phyloP scores from a whole-genome alignment of 2,797 vertebrate species.

The Rhynchotus rufescens region DNA sequence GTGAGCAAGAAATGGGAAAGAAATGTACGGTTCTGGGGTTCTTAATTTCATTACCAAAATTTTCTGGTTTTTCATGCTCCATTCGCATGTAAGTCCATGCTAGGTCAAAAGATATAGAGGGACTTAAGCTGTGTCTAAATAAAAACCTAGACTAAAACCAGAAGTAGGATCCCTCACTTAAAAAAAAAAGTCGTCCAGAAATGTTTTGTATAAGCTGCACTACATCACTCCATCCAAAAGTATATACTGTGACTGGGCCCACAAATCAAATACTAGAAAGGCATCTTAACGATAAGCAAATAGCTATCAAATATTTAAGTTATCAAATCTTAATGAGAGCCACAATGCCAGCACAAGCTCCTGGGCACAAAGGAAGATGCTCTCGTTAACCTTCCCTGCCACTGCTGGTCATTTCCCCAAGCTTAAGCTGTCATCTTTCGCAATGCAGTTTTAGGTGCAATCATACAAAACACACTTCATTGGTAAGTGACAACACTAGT shows the following conservation, averaged over 20 bases:
- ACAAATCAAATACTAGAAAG: background rate
- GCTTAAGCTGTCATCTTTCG: background rate
- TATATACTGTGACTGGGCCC: rapidly evolving
- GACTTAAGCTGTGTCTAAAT: background rate
- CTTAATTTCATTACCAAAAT: background rate
- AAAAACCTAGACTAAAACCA: background rate
- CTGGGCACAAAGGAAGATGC: rapidly evolving
- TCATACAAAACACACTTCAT: background rate
- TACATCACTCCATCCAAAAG: rapidly evolving
- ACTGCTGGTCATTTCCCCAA: background rate
- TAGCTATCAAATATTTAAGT: no score
- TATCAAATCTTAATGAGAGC: background rate
- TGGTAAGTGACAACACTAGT: background rate
- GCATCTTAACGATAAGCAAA: no score
- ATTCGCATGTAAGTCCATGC: rapidly evolving
- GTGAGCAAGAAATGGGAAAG: background rate
- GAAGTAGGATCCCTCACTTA: background rate
- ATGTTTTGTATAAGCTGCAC: background rate
- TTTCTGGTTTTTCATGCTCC: background rate
- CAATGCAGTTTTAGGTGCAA: background rate
- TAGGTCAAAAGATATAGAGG: background rate
- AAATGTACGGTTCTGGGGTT: background rate
- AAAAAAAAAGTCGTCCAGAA: background rate
- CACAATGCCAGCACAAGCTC: background rate
- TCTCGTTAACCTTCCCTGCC: background rate